Percentiles rank a stretch among this genome's conserved stretches.
phyloP scores from a whole-genome alignment of 2,113 vertebrate genomes.

The Pygoscelis antarcticus region DNA sequence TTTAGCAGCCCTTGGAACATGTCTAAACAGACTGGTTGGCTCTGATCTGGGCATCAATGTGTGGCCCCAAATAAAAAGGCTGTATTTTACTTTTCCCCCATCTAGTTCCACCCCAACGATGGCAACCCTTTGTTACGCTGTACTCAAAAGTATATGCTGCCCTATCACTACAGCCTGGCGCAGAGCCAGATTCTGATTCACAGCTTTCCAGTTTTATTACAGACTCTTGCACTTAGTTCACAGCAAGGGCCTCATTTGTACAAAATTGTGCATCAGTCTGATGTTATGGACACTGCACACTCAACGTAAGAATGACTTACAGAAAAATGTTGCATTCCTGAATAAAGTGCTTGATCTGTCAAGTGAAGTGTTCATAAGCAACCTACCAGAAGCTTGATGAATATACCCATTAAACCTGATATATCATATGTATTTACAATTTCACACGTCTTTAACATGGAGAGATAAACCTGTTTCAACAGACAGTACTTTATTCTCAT shows the following conservation, averaged over 20 bases:
- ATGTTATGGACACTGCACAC: neutral
- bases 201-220: neutral
- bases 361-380: neutral
- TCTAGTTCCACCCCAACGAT: neutral
- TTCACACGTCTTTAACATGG: neutral
- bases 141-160: neutral
- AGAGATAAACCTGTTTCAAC: neutral
- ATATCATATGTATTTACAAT: neutral
- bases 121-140: neutral
- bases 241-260: neutral
- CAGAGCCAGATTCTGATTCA: neutral
- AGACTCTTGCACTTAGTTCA: neutral
- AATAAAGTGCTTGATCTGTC: neutral
- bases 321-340: neutral
- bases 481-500: neutral
- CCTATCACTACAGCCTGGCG: neutral
- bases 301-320: neutral
- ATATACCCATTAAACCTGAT: neutral
- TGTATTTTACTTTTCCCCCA: neutral
- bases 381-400: neutral
- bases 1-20: neutral
- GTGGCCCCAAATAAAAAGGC: neutral
- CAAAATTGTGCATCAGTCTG: neutral
- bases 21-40: neutral
- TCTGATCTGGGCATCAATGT: neutral